A percentile compares a stretch with the other conserved stretches of the same genome.
phyloP scores from a whole-genome alignment of 1,140 invertebrate genomes.

The Lysiphlebus fabarum region DNA sequence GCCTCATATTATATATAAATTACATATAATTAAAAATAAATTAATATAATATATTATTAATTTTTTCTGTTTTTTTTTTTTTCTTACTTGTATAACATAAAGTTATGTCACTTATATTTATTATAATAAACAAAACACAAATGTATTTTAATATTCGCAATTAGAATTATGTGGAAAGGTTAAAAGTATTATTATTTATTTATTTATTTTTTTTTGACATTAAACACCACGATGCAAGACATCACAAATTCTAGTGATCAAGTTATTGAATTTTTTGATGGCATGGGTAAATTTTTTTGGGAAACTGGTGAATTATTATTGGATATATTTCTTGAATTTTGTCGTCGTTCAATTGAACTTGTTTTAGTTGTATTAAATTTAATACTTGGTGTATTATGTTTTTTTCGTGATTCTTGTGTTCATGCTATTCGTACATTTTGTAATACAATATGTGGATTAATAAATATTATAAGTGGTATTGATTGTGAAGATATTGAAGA shows the following conservation, averaged over 20 bases:
- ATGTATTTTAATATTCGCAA: too few relatives aligned
- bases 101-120: too few relatives aligned
- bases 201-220: too few relatives aligned
- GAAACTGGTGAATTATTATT: constrained; percentile 37
- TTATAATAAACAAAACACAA: too few relatives aligned
- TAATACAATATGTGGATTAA: constrained; percentile 38
- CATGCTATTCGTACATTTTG: constrained; percentile 42
- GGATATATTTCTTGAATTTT: constrained; percentile 39
- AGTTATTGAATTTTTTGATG: constrained; percentile 28
- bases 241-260: constrained; percentile 19
- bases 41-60: too few relatives aligned
- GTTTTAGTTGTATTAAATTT: constrained; percentile 35
- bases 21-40: too few relatives aligned
- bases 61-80: too few relatives aligned
- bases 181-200: too few relatives aligned
- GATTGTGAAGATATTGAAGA: constrained; percentile 43
- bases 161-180: too few relatives aligned
- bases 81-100: too few relatives aligned
- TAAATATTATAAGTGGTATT: constrained; percentile 36
- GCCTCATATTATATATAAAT: too few relatives aligned
- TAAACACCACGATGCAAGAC: constrained; percentile 1
- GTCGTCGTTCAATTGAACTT: constrained; percentile 36
- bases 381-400: constrained; percentile 36
- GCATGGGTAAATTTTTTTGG: constrained; percentile 32
- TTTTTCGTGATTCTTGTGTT: constrained; percentile 39